A percentile compares a stretch with the other conserved stretches of the same genome.
phyloP scores from a whole-genome alignment of 2,797 vertebrate species.

The Hippoglossus hippoglossus region DNA sequence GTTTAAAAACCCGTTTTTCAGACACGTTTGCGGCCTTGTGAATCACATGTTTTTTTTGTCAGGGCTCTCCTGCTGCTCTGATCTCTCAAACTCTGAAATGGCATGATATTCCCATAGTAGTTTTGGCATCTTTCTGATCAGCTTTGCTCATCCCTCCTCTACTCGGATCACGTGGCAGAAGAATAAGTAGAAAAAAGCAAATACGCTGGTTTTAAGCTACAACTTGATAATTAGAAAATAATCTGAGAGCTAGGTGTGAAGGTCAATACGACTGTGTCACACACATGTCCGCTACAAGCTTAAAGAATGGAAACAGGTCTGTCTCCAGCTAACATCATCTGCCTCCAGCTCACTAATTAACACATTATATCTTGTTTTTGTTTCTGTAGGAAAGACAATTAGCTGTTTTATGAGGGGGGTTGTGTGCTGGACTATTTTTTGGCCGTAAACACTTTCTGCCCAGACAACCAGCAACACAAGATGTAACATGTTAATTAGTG shows the following conservation, averaged over 20 bases:
- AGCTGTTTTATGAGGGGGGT: neutral
- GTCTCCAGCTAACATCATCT: neutral
- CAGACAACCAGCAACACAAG: neutral
- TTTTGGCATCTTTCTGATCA: too few relatives aligned
- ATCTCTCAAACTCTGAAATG: too few relatives aligned
- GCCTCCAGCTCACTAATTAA: neutral
- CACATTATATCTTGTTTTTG: neutral
- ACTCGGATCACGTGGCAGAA: neutral
- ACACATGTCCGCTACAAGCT: too few relatives aligned
- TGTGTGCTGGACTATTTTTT: neutral
- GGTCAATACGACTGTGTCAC: too few relatives aligned
- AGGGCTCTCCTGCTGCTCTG: too few relatives aligned
- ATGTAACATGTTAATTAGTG: constrained; percentile 8
- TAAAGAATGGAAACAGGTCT: too few relatives aligned
- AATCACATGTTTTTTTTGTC: too few relatives aligned
- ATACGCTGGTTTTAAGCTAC: neutral
- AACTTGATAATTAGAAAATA: neutral
- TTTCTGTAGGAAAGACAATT: neutral
- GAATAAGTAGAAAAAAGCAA: neutral
- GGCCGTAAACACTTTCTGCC: neutral
- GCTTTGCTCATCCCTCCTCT: neutral
- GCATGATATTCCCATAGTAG: too few relatives aligned
- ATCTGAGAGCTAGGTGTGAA: too few relatives aligned
- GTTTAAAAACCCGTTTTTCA: too few relatives aligned
- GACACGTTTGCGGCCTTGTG: too few relatives aligned